A percentile compares a stretch with the other conserved stretches of the same genome.
Evolutionary conservation across 2,113 vertebrate species (phyloP).

Genomic region (Takifugu flavidus): DNA sequence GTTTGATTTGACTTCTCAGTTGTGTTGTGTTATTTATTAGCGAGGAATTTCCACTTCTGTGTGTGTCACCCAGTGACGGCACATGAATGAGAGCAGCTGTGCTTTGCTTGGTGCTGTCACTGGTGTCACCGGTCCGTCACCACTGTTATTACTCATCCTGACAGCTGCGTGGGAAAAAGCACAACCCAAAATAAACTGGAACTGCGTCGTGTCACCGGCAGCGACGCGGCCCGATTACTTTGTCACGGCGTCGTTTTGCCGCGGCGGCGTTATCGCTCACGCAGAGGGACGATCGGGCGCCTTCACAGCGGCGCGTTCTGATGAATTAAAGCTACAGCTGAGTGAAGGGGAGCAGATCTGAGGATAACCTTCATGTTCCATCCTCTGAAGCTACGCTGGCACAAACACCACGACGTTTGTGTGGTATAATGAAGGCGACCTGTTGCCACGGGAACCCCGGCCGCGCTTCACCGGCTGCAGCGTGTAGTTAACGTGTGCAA

Average conservation of each 20-base stretch:
- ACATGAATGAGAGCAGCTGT: conserved; percentile 16
- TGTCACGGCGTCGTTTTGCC: conserved; percentile 36
- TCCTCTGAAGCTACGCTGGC: neutral
- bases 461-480: conserved; percentile 7
- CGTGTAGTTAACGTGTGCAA: no score
- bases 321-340: conserved; percentile 16
- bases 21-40: neutral
- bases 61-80: neutral
- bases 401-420: neutral
- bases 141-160: conserved; percentile 17
- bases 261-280: conserved; percentile 32
- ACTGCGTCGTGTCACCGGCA: conserved; percentile 27
- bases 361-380: neutral
- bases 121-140: conserved; percentile 24
- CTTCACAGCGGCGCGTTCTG: neutral
- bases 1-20: no score
- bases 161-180: conserved; percentile 27
- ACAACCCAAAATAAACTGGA: conserved; percentile 33
- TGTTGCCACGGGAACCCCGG: neutral
- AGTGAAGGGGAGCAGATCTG: neutral
- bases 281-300: conserved; percentile 22
- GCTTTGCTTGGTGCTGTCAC: conserved; percentile 5
- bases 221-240: conserved; percentile 28
- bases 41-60: neutral
- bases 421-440: conserved; percentile 4